A percentile compares a stretch with the other conserved stretches of the same genome.
Conservation (phyloP, 2,113 vertebrate species). For the Coryphaenoides rupestris region DNA sequence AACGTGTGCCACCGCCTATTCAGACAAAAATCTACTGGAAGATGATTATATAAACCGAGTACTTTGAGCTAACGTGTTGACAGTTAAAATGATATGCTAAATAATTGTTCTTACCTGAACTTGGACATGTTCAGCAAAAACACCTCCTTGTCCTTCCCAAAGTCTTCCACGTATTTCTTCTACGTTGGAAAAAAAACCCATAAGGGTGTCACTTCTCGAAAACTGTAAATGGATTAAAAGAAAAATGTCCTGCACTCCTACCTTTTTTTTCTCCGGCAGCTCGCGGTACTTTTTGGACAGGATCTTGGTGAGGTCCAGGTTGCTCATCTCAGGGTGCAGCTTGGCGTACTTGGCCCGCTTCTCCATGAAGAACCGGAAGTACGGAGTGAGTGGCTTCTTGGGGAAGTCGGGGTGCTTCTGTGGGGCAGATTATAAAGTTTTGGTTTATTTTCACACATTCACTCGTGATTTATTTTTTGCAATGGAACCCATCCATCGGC, state of each 20-base stretch:
- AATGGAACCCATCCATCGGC: no score
- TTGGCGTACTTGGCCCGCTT: slow-evolving; percentile 98
- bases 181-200: slow-evolving; percentile 51
- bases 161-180: slow-evolving; percentile 98
- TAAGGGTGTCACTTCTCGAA: background rate
- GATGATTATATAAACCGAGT: no score
- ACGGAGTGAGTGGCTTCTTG: slow-evolving; percentile 97
- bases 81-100: background rate
- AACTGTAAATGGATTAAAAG: no score
- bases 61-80: no score
- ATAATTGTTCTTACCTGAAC: slow-evolving; percentile 82
- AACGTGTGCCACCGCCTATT: no score
- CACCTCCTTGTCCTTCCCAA: slow-evolving; percentile 88
- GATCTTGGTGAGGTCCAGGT: slow-evolving; percentile 96
- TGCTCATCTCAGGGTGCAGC: slow-evolving; percentile 98
- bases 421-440: no score
- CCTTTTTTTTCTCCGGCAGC: slow-evolving; percentile 97
- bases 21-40: no score
- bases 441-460: no score
- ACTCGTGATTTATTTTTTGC: no score
- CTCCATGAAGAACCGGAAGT: slow-evolving; percentile 99
- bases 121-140: slow-evolving; percentile 89
- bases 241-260: no score
- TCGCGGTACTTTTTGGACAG: slow-evolving; percentile 98
- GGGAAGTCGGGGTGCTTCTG: slow-evolving; percentile 99